Conservation (phyloP, 1,140 invertebrate species). For the Doryteuthis pealeii region DNA sequence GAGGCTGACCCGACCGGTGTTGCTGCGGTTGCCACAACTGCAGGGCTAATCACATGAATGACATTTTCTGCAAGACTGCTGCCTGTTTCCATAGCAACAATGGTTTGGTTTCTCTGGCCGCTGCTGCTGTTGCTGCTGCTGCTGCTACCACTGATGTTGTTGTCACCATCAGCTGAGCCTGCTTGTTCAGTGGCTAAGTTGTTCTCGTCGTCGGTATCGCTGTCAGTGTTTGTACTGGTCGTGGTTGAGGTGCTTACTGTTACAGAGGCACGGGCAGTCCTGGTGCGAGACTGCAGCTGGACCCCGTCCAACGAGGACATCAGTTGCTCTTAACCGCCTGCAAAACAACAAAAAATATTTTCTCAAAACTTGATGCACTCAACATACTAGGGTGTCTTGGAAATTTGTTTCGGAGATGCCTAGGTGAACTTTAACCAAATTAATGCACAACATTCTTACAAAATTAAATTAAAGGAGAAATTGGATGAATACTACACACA, state of each 20-base stretch:
- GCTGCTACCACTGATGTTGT: constrained; percentile 30
- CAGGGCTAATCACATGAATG: constrained; percentile 46
- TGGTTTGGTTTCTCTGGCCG: neutral
- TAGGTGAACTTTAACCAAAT: too few relatives aligned
- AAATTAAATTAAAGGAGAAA: too few relatives aligned
- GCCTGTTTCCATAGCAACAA: constrained; percentile 16
- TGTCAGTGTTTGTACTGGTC: neutral
- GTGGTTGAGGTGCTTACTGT: neutral
- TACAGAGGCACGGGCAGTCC: neutral
- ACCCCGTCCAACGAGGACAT: constrained; percentile 33
- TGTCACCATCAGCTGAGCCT: constrained; percentile 10
- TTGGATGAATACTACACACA: too few relatives aligned
- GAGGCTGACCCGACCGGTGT: constrained; percentile 14
- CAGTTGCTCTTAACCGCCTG: constrained; percentile 13
- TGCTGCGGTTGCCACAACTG: constrained; percentile 19
- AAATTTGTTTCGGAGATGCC: too few relatives aligned
- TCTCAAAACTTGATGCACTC: too few relatives aligned
- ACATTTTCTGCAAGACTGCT: constrained; percentile 38
- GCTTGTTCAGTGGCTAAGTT: neutral
- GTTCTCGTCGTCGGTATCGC: neutral
- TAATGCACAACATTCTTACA: too few relatives aligned
- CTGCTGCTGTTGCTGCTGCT: constrained; percentile 18
- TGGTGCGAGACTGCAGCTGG: neutral
- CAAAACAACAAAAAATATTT: neutral
- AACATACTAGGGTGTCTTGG: too few relatives aligned